Base-by-base conservation (phyloP, 2,113 vertebrate species). In the Erinaceus europaeus region DNA sequence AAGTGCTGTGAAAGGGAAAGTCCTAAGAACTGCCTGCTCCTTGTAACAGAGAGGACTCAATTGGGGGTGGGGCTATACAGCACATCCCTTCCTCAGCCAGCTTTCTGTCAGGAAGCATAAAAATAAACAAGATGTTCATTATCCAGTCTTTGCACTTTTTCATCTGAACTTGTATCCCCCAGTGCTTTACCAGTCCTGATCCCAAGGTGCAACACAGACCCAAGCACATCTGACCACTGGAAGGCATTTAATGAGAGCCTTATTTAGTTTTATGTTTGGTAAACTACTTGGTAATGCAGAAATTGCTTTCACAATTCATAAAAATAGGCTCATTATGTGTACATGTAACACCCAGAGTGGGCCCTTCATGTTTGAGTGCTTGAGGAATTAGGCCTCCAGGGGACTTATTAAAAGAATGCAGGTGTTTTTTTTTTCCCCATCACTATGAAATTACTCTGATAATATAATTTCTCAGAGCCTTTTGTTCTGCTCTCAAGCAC, bases 21-120 rank as follows among this genome's bases (percentile, higher is more conserved):
- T 81, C 91, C 95, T 97, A 97, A 96, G 95, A 86, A 94, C 90
- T 90, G 62, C 86, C 67, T 88, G 95, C 92, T 86, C 80, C 82
- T 11, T n/a, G n/a, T n/a, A n/a, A n/a, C 88, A 3, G 73, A 93
- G 95, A 89, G 83, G 95, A 96, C n/a, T 97, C 95, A 95, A 95
- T 92, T 13, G 95, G 89, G 84, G 95, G 90, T 94, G 79, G 89
- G 88, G 90, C 94, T 95, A 97, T 97, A 97, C 90, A 95, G 94
- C 73, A 27, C 90, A 77, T 89, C 71, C 71, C 77, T 83, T 90
- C 87, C 78, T 81, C 89, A 95, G 95, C 73, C 34, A 38, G 29
- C 96, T 97, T 68, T 1, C 23, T 94, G 94, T 94, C 94, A 23
- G 14, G 38, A 40, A 18, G 61, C 65, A 17, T 72, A 52, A 44